phyloP scores from a whole-genome alignment of 2,888 invertebrate genomes.

The Polydrusus tereticollis region DNA sequence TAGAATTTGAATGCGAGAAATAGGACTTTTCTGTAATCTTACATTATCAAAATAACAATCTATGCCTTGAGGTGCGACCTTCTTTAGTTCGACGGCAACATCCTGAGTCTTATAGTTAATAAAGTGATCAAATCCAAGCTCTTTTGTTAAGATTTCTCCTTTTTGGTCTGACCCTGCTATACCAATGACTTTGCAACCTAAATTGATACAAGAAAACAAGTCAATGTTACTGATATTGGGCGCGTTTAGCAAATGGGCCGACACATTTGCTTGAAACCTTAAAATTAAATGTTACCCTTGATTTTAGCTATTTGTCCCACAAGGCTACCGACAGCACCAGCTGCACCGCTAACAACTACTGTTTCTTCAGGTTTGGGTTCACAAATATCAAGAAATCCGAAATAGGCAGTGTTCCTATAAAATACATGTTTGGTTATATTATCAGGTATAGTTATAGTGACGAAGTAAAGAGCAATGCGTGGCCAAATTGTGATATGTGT shows the following conservation, averaged over 20 bases:
- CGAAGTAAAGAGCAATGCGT: no score
- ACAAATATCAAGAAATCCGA: slow-evolving; percentile 80
- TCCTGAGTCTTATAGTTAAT: slow-evolving; percentile 80
- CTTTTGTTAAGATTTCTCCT: slow-evolving; percentile 75
- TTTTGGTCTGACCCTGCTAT: slow-evolving; percentile 80
- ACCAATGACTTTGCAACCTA: slow-evolving; percentile 77
- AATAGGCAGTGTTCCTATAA: slow-evolving; percentile 82
- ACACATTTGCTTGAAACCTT: no score
- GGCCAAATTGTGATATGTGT: no score
- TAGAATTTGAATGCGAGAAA: background rate
- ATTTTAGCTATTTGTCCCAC: slow-evolving; percentile 86
- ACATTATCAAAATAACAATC: slow-evolving; percentile 87
- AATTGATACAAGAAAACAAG: background rate
- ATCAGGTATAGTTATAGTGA: no score
- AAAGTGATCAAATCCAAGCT: slow-evolving; percentile 76
- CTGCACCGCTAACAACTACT: slow-evolving; percentile 82
- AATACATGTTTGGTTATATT: no score
- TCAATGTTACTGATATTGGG: background rate
- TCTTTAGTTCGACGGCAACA: slow-evolving; percentile 70
- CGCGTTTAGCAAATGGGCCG: background rate
- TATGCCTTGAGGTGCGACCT: slow-evolving; percentile 77
- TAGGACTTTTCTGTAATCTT: no score
- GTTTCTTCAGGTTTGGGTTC: slow-evolving; percentile 80
- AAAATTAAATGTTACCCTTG: no score
- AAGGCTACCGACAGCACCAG: slow-evolving; percentile 82